Base-by-base conservation (phyloP, 2,888 invertebrate genomes). In the Lysandra coridon region DNA sequence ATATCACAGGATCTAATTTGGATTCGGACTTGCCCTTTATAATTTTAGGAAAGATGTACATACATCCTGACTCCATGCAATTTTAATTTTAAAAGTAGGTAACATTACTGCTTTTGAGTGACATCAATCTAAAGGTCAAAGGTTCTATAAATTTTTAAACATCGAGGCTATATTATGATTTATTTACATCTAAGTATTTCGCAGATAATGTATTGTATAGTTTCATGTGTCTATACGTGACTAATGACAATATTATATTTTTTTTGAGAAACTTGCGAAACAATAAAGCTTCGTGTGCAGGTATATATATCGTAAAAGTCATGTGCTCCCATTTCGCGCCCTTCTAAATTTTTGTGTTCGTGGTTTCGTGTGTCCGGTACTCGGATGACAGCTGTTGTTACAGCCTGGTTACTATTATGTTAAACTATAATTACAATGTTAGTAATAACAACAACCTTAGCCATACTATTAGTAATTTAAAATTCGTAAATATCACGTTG, bases 401-500 rank as follows among this genome's bases (percentile, higher is more conserved):
- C 17, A 5, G 33, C 69, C 6, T 33, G 17, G 2, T 12, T 69
- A 33, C 4, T 37, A 6, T 37, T 17, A 23, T 6, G 2, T 23
- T 57, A 57, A 57, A 57, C 17, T 17, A 57, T 17, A 69, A 33
- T 17, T 37, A 17, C 4, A 37, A 33, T 17, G 12, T 69, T 14
- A 37, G 1, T 69, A 30, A 69, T 33, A 69, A 14, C 14, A 69
- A 6, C 7, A 69, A 69, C 69, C 69, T 69, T 69, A 69, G 33
- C 74, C 23, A 44, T 44, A 10, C 12, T 10, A 14, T 74, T 49
- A 44, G n/a, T 23, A 49, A 74, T 40, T 64, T 30, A 69, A 75
- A 49, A 75, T 49, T 75, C 44, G 75, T 78, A 74, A 60, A 74
- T 44, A 73, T 69, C 49, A 74, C 78, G 75, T 74, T 88, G 89